These are phyloP conservation scores for Hanleya hanleyi DNA, from an alignment of 2,888 invertebrate genomes.

Conservation along the genomic window DNA sequence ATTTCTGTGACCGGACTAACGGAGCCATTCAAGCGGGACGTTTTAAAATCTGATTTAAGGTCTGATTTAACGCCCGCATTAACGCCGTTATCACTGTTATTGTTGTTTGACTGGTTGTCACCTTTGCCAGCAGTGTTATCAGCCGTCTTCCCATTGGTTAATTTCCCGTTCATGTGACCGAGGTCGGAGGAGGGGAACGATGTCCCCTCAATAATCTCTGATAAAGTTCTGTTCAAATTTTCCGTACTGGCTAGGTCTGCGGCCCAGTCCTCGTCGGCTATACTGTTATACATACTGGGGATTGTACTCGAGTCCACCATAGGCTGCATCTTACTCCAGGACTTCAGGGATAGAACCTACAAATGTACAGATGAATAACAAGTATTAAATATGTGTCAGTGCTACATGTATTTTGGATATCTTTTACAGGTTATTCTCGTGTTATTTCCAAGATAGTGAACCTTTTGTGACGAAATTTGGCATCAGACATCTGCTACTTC, in stretches of 20 bases:
- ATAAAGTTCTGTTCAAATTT: conserved; percentile 59
- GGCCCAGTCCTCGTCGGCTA: conserved; percentile 52
- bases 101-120: not conserved
- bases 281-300: conserved; percentile 1
- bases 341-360: not conserved
- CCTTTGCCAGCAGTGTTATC: not conserved
- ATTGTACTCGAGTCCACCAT: not conserved
- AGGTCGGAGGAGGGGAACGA: not conserved
- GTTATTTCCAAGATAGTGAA: too few relatives aligned
- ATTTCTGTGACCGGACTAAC: too few relatives aligned
- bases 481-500: too few relatives aligned
- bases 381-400: too few relatives aligned
- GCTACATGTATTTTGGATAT: too few relatives aligned
- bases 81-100: not conserved
- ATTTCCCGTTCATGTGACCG: not conserved
- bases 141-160: not conserved
- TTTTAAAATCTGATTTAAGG: too few relatives aligned
- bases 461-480: too few relatives aligned
- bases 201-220: conserved; percentile 63
- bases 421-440: too few relatives aligned
- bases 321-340: not conserved
- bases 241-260: conserved; percentile 60
- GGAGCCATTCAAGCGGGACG: too few relatives aligned
- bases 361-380: too few relatives aligned
- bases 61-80: too few relatives aligned